Evolutionary conservation across 2,797 vertebrate species (phyloP).

Genomic region (Ibycter americanus): DNA sequence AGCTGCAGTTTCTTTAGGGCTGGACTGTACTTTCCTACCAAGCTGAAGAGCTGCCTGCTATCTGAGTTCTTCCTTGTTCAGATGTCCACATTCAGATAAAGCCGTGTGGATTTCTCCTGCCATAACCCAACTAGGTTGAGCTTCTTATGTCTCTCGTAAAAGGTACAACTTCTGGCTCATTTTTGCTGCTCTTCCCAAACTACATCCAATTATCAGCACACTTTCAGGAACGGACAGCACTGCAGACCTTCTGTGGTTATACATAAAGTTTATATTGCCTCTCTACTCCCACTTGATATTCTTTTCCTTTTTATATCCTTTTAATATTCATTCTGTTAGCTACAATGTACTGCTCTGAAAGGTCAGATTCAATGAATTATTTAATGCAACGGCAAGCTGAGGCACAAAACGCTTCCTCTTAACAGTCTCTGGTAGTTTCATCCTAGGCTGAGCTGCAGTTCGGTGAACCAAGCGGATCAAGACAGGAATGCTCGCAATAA

Average conservation of each 20-base stretch:
- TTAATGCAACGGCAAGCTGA: constrained; percentile 10
- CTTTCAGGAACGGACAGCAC: background rate
- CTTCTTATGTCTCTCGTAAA: background rate
- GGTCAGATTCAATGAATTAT: constrained; percentile 42
- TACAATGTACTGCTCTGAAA: constrained; percentile 14
- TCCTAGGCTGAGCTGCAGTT: background rate
- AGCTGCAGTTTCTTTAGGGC: background rate
- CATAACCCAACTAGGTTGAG: background rate
- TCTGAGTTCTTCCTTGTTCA: background rate
- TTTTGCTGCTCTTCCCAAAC: background rate
- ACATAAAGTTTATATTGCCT: constrained; percentile 12
- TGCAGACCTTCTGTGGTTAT: background rate
- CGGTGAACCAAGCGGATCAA: background rate
- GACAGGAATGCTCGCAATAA: background rate
- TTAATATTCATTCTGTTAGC: constrained; percentile 15
- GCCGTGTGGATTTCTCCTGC: background rate
- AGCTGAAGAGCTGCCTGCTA: background rate
- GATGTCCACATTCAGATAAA: background rate
- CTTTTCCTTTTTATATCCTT: constrained; percentile 1
- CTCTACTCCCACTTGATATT: background rate
- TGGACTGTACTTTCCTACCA: background rate
- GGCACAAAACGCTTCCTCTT: background rate
- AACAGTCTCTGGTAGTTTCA: background rate
- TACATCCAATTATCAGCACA: background rate
- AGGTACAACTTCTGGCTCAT: background rate